phyloP scores from a whole-genome alignment of 2,113 vertebrate genomes.

The Tapirus terrestris region DNA sequence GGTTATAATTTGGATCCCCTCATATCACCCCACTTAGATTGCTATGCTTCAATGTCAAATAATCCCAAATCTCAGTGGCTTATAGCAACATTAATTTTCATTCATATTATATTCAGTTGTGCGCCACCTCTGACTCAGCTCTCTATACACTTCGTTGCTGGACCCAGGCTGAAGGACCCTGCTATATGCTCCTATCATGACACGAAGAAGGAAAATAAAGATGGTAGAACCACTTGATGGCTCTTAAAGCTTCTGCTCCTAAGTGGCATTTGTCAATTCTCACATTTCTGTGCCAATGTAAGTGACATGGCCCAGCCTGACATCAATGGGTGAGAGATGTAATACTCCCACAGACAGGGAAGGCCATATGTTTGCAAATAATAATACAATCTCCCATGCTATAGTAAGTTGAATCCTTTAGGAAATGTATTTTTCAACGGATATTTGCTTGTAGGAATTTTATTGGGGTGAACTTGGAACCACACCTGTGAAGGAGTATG shows the following conservation, averaged over 20 bases:
- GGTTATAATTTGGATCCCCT: neutral
- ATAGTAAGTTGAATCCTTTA: neutral
- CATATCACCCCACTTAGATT: neutral
- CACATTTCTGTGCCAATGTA: neutral
- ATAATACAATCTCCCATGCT: neutral
- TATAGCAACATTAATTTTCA: neutral
- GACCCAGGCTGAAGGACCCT: neutral
- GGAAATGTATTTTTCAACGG: neutral
- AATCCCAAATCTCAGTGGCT: neutral
- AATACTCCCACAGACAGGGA: neutral
- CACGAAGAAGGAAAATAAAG: neutral
- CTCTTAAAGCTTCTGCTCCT: neutral
- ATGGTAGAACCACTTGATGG: neutral
- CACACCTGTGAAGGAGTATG: neutral
- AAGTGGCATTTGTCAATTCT: neutral
- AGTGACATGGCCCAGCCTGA: neutral
- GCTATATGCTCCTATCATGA: neutral
- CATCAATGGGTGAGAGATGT: neutral
- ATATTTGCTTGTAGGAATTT: neutral
- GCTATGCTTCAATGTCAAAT: neutral
- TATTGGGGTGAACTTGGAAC: neutral
- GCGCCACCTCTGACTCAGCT: neutral
- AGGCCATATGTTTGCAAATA: neutral
- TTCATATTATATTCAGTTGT: neutral
- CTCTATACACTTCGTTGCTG: neutral